Evolutionary conservation across 30 jellyfish, hydroid and myxozoan genomes (phyloP).

Genomic region (Phacellophora camtschatica): DNA sequence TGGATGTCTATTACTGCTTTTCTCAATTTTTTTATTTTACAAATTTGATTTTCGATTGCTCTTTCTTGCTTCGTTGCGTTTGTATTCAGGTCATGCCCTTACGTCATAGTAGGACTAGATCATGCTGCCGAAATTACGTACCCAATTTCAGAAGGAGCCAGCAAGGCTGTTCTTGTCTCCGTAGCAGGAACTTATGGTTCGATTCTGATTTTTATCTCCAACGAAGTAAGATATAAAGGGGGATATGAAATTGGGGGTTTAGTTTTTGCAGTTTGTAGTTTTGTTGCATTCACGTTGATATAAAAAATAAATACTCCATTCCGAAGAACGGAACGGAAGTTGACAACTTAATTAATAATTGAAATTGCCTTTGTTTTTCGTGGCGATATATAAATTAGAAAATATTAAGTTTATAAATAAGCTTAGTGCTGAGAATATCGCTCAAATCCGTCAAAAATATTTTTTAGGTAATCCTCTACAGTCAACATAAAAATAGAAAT

Average conservation of each 20-base stretch:
- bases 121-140: slow-evolving; percentile 93
- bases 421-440: no score
- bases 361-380: no score
- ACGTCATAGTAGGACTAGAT: slow-evolving; percentile 85
- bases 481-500: no score
- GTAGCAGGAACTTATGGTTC: slow-evolving; percentile 74
- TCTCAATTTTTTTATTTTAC: slow-evolving; percentile 41
- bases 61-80: slow-evolving; percentile 34
- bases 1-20: slow-evolving; percentile 2
- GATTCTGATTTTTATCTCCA: slow-evolving; percentile 46
- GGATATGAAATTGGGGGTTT: slow-evolving; percentile 71
- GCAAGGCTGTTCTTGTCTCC: slow-evolving; percentile 60
- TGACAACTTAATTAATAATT: no score
- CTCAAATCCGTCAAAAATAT: no score
- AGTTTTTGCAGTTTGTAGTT: slow-evolving; percentile 53
- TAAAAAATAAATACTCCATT: slow-evolving; percentile 46
- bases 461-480: no score
- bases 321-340: slow-evolving; percentile 57
- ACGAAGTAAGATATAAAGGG: slow-evolving; percentile 52
- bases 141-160: slow-evolving; percentile 90
- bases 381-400: no score
- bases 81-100: slow-evolving; percentile 79
- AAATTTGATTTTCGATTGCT: slow-evolving; percentile 25
- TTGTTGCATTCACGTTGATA: slow-evolving; percentile 36
- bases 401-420: no score